Conservation (phyloP, 2,888 invertebrate species). For the Ormyrus rosae region DNA sequence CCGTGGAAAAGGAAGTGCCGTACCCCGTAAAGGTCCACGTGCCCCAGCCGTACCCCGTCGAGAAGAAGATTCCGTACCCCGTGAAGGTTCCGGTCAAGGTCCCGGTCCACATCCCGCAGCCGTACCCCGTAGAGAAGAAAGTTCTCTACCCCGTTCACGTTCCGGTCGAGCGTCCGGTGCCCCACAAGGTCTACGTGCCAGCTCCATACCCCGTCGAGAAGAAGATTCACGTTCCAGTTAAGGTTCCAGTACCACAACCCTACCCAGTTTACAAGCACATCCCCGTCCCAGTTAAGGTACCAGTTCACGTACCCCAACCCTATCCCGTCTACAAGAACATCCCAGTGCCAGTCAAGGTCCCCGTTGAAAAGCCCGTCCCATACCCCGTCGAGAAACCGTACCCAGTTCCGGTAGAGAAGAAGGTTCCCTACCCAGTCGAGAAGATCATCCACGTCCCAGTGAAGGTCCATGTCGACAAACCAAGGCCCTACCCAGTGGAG, state of each 20-base stretch:
- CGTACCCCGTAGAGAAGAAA: conserved; percentile 74
- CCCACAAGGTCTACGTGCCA: conserved; percentile 74
- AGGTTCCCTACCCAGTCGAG: conserved; percentile 83
- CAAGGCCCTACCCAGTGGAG: conserved; percentile 77
- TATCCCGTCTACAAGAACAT: conserved; percentile 86
- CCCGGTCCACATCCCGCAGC: conserved; percentile 75
- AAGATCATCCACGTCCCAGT: conserved; percentile 77
- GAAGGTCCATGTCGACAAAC: conserved; percentile 80
- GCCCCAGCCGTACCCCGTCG: conserved; percentile 80
- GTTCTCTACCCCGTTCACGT: conserved; percentile 74
- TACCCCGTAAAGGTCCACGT: conserved; percentile 78
- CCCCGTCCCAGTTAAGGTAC: conserved; percentile 83
- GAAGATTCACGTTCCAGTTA: conserved; percentile 69
- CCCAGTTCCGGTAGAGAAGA: conserved; percentile 78
- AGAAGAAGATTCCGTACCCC: conserved; percentile 73
- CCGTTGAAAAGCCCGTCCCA: conserved; percentile 79
- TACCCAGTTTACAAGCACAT: conserved; percentile 79
- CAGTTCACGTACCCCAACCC: conserved; percentile 85
- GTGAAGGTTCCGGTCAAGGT: conserved; percentile 75
- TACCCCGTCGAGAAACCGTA: conserved; percentile 84
- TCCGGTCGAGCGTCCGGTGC: conserved; percentile 73
- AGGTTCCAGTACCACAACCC: conserved; percentile 71
- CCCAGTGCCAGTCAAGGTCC: conserved; percentile 84
- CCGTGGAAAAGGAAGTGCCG: conserved; percentile 80
- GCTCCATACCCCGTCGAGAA: conserved; percentile 74